Evolutionary conservation across 2,797 vertebrate genomes (phyloP), one percentile per base, ranked within the genome.

Genomic region (Sebastiscus tertius): DNA sequence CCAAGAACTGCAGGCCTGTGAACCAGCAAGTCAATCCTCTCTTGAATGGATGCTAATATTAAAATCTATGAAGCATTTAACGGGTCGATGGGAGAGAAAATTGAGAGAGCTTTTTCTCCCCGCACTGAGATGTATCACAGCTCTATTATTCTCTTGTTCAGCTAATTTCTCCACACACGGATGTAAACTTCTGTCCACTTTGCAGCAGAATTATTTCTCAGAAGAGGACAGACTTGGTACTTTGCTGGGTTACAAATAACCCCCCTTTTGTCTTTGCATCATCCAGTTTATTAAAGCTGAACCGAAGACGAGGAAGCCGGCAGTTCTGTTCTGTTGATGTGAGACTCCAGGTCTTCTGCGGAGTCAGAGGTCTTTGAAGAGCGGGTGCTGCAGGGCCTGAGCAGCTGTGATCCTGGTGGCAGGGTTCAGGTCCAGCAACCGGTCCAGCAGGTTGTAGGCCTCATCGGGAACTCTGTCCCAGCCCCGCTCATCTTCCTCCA

Each of bases 381-480:
- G 95, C 0, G 97, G 96, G 84, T 99, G 98, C 80, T 91, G 81
- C 72, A 99, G 92, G 11, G 98, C 98, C 75, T 93, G 88, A 69
- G 93, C 94, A 6, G 98, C 98, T 64, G 97, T 98, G 93, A 98
- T 97, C 93, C 99, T 97, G 65, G 96, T 97, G 63, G 91, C 95
- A 16, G 99, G 99, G 91, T 99, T 99, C 87, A 99, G 93, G 91
- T 99, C 99, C 69, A 99, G 91, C 61, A 99, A 95, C 88, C 91
- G 96, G 92, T 99, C 98, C 77, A 99, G 96, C 27, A 99, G 96
- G 83, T 98, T 93, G 18, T 98, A 99, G 10, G 97, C 97, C 75
- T 97, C 96, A 73, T 98, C 94, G 1, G 99, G 97, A 74, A 98
- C 97, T 3, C 71, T 82, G 89, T 96, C 95, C 98, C 98, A 99